Conservation (phyloP, 2,797 vertebrate genomes). For the Crax fasciolata region DNA sequence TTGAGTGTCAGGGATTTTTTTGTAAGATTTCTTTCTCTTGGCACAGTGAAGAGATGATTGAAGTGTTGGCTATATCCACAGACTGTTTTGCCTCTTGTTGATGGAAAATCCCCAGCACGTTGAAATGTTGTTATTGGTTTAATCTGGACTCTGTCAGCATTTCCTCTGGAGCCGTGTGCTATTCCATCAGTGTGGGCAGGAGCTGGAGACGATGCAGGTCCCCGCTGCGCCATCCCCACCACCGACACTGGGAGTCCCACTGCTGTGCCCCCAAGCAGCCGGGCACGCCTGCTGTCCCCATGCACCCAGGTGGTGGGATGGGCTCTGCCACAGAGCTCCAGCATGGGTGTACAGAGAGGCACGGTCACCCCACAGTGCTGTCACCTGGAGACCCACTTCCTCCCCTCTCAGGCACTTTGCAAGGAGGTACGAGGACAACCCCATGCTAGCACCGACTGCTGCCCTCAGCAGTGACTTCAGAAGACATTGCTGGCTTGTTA, state of each 20-base stretch:
- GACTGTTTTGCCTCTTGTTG: neutral
- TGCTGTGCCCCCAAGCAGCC: neutral
- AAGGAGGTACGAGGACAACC: accelerated
- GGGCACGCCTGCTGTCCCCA: neutral
- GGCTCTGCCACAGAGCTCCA: neutral
- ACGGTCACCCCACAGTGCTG: neutral
- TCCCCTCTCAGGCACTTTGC: neutral
- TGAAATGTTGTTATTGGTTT: neutral
- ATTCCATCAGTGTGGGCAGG: neutral
- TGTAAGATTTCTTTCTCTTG: neutral
- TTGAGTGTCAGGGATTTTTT: neutral
- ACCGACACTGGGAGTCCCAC: neutral
- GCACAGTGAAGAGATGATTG: neutral
- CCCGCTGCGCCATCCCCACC: neutral
- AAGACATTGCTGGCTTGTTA: neutral
- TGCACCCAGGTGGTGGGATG: neutral
- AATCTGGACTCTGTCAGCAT: neutral
- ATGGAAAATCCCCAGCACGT: neutral
- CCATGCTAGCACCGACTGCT: neutral
- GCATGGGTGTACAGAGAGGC: accelerated
- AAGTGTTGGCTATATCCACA: neutral
- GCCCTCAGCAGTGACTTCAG: neutral
- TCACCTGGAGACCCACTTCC: neutral
- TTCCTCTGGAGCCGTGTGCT: neutral
- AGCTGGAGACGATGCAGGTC: accelerated